Percentiles rank a stretch among this genome's conserved stretches.
Conservation (phyloP, 1,140 invertebrate species). For the Galleria mellonella region DNA sequence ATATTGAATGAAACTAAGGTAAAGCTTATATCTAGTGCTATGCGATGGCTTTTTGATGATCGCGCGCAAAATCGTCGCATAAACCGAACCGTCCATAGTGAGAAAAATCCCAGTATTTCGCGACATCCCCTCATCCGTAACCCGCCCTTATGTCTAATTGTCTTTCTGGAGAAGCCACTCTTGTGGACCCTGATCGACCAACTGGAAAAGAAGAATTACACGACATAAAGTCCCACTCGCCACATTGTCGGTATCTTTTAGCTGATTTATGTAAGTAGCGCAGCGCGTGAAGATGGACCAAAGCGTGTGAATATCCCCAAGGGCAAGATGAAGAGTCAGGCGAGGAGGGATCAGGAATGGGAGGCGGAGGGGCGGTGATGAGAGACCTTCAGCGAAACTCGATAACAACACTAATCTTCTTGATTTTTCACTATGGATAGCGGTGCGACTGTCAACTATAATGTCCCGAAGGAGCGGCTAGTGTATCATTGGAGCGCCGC, state of each 20-base stretch:
- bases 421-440: conserved; percentile 64
- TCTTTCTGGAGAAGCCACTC: conserved; percentile 73
- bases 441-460: conserved; percentile 36
- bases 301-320: conserved; percentile 58
- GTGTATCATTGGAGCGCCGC: conserved; percentile 12
- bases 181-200: conserved; percentile 73
- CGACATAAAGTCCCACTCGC: conserved; percentile 67
- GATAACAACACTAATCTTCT: conserved; percentile 46
- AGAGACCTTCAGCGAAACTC: conserved; percentile 71
- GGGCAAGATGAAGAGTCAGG: conserved; percentile 34
- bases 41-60: conserved; percentile 72
- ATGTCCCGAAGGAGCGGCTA: conserved; percentile 15
- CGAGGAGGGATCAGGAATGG: conserved; percentile 16
- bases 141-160: conserved; percentile 68
- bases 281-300: conserved; percentile 62
- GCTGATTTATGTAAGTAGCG: conserved; percentile 61
- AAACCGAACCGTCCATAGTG: conserved; percentile 50
- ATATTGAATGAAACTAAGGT: conserved; percentile 50
- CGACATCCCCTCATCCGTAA: conserved; percentile 63
- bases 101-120: conserved; percentile 66
- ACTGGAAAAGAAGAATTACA: conserved; percentile 72
- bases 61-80: conserved; percentile 56
- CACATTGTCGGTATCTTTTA: conserved; percentile 41
- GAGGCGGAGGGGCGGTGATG: conserved; percentile 44
- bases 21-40: conserved; percentile 68